These are phyloP conservation scores for Coturnix japonica DNA, from an alignment of 2,113 vertebrate genomes.

Conservation along the genomic window DNA sequence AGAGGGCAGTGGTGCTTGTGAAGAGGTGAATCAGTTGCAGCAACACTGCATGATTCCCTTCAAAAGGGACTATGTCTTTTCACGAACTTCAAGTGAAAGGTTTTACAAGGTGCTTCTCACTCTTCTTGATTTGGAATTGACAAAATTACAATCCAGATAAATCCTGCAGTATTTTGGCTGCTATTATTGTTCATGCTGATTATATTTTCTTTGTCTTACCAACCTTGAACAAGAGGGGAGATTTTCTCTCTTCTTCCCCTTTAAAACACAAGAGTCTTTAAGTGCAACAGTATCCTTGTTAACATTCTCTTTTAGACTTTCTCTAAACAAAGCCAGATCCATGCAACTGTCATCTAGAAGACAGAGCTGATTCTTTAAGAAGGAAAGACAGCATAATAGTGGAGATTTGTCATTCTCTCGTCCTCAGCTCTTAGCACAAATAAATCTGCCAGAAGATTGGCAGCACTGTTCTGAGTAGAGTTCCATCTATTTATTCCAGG, in stretches of 20 bases:
- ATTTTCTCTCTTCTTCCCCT: background rate
- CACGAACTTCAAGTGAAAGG: constrained; percentile 26
- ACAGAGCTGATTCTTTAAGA: background rate
- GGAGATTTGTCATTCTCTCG: background rate
- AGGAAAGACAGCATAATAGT: background rate
- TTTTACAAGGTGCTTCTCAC: constrained; percentile 32
- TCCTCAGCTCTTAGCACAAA: background rate
- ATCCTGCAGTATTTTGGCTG: background rate
- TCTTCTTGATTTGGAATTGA: background rate
- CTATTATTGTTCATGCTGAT: background rate
- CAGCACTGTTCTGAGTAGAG: background rate
- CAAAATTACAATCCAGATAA: background rate
- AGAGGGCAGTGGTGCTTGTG: constrained; percentile 45
- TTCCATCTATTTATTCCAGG: background rate
- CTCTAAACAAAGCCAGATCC: background rate
- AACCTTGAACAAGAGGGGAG: background rate
- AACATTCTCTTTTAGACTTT: background rate
- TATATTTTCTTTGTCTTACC: background rate
- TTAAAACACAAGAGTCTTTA: background rate
- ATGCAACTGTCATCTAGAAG: background rate
- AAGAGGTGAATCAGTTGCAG: constrained; percentile 55
- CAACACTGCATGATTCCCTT: constrained; percentile 9
- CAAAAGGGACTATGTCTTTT: constrained; percentile 28
- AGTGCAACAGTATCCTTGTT: background rate
- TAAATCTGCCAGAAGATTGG: background rate